Base-by-base conservation (phyloP, 1,140 invertebrate species). In the Bombus breviceps region DNA sequence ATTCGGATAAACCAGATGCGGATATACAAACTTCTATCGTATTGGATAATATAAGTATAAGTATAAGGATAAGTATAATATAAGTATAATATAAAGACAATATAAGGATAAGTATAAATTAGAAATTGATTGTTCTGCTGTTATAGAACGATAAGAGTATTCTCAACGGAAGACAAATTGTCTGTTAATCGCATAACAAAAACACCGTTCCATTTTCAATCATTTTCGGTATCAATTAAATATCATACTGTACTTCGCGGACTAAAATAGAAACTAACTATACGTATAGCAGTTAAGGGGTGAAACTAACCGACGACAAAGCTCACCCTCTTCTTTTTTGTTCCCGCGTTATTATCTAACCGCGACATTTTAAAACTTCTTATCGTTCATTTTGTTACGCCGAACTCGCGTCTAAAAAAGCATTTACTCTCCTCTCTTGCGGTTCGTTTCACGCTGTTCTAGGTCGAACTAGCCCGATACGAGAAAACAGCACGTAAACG, bases 291-390 rank as follows among this genome's bases (percentile, higher is more conserved):
- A 28, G n/a, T 34, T 59, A 73, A n/a, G 13, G 68, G 53, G 37
- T 13, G 69, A 39, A 73, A 81, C 69, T 34, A n/a, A 34, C 25
- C 53, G n/a, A 62, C 68, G 79, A 81, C 34, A 53, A 72, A 81
- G 62, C 2, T 25, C 79, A 15, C 34, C 64, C 37, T 34, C 12
- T 28, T 8, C 12, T 18, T 32, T 5, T 15, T 62, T 34, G 53
- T 81, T 25, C n/a, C n/a, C 9, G n/a, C 47, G 69, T 72, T 73
- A 81, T 81, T 81, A 62, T 73, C 80, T 62, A 73, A 71, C 69
- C 69, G 80, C 69, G 53, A 59, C 53, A 47, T 57, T 73, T 59
- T 43, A 81, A 73, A 81, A 73, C 69, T 81, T 81, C 68, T 81
- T 81, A 73, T 73, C 80, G 69, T 53, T 73, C 69, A 39, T 62